Percentiles rank a stretch among this genome's conserved stretches.
These are phyloP conservation scores for Pomacea maculata DNA, from an alignment of 1,140 invertebrate genomes.

Conservation along the genomic window DNA sequence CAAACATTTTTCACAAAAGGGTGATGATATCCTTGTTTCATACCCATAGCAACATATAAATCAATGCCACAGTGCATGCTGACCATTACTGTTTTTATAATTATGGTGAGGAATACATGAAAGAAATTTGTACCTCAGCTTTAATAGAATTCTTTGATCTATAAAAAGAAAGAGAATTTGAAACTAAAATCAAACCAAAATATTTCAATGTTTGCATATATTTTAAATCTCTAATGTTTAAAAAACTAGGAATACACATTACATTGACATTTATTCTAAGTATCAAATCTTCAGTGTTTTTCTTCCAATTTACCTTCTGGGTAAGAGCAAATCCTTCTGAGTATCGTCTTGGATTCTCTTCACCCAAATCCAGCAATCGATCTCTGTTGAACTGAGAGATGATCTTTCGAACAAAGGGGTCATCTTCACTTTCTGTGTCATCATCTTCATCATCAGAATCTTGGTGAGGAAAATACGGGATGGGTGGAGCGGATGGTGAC, in stretches of 20 bases:
- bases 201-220: not conserved
- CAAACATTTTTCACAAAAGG: no score
- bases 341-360: constrained; percentile 33
- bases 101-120: no score
- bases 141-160: not conserved
- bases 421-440: constrained; percentile 40
- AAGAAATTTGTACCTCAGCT: not conserved
- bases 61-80: no score
- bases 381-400: constrained; percentile 39
- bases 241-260: not conserved
- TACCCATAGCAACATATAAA: no score
- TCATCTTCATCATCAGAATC: constrained; percentile 39
- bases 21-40: no score
- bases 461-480: constrained; percentile 41
- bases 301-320: constrained; percentile 30
- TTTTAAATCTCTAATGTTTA: not conserved
- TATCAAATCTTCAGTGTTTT: not conserved
- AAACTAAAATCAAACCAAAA: not conserved
- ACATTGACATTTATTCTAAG: not conserved
- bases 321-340: constrained; percentile 36
- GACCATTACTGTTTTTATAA: no score
- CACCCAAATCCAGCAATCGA: constrained; percentile 23
- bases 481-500: constrained; percentile 58
- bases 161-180: not conserved
- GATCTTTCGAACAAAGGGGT: constrained; percentile 36